phyloP scores from a whole-genome alignment of 1,140 invertebrate genomes.

The Antheraea mylitta region DNA sequence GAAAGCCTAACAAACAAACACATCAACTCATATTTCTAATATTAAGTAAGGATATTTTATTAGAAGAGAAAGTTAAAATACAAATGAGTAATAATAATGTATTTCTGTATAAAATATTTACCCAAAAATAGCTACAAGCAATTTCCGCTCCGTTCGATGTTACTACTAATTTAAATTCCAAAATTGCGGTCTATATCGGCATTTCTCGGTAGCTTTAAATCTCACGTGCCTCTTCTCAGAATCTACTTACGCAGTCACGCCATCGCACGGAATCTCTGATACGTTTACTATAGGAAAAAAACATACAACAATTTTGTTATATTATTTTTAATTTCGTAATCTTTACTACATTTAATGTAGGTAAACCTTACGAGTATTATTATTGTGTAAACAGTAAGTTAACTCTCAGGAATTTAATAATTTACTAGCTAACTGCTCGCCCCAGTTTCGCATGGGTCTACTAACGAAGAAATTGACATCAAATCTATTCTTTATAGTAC shows the following conservation, averaged over 20 bases:
- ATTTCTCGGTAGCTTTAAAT: slow-evolving; percentile 22
- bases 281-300: slow-evolving; percentile 4
- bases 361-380: too few relatives aligned
- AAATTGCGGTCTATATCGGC: slow-evolving; percentile 16
- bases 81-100: background rate
- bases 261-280: slow-evolving; percentile 7
- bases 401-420: too few relatives aligned
- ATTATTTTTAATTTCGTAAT: background rate
- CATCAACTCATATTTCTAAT: too few relatives aligned
- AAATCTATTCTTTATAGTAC: too few relatives aligned
- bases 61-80: background rate
- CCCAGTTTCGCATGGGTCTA: too few relatives aligned
- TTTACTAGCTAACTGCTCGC: too few relatives aligned
- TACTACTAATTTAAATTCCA: slow-evolving; percentile 11
- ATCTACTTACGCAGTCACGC: slow-evolving; percentile 16
- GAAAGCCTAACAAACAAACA: too few relatives aligned
- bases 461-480: too few relatives aligned
- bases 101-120: background rate
- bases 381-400: too few relatives aligned
- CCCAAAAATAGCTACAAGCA: slow-evolving; percentile 6
- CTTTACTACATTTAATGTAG: background rate
- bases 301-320: background rate
- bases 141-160: slow-evolving; percentile 15
- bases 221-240: slow-evolving; percentile 21
- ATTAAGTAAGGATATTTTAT: background rate